Percentiles rank a stretch among this genome's conserved stretches.
Evolutionary conservation across 2,113 vertebrate species (phyloP).

Genomic region (Callipepla squamata): DNA sequence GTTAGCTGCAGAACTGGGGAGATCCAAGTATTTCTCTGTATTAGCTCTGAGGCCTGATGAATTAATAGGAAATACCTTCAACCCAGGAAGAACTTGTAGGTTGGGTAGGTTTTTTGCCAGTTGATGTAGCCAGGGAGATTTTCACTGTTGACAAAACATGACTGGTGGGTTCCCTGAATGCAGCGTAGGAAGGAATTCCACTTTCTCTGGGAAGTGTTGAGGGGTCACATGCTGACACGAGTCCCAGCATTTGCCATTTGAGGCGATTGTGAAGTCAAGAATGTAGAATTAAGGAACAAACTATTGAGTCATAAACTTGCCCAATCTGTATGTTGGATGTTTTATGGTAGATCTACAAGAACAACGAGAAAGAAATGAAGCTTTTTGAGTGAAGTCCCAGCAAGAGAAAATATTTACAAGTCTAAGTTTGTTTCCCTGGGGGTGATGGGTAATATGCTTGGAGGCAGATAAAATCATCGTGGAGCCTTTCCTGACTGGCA

Average conservation of each 20-base stretch:
- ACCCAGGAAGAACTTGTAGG: not conserved
- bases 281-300: not conserved
- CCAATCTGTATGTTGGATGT: not conserved
- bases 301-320: not conserved
- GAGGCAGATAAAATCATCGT: conserved; percentile 54
- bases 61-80: not conserved
- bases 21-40: not conserved
- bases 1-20: not conserved
- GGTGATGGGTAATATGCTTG: not conserved
- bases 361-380: not conserved
- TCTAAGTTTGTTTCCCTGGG: conserved; percentile 35
- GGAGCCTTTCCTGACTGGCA: conserved; percentile 42
- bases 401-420: conserved; percentile 50
- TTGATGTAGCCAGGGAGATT: not conserved
- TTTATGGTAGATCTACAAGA: not conserved
- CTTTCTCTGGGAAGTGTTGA: not conserved
- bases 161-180: not conserved
- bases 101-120: accelerated
- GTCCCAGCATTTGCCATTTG: not conserved
- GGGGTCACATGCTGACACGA: not conserved
- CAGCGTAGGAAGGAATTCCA: not conserved
- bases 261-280: not conserved
- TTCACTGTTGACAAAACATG: not conserved
- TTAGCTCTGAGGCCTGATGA: not conserved
- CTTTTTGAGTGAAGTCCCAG: not conserved